phyloP scores from a whole-genome alignment of 2,113 vertebrate species.

The Azemiops feae region DNA sequence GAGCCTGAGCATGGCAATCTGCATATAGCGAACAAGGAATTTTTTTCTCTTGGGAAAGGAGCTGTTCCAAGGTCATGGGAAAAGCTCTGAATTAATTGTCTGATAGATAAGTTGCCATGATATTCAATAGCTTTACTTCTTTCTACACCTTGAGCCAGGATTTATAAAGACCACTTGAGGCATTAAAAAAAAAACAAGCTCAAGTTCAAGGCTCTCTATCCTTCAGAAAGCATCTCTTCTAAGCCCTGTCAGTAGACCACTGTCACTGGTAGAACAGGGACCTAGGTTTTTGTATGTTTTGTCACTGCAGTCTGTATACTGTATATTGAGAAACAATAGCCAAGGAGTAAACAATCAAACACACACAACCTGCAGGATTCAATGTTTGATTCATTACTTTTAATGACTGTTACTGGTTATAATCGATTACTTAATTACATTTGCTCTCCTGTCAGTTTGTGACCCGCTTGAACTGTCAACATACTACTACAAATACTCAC shows the following conservation, averaged over 20 bases:
- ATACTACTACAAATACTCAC: not conserved
- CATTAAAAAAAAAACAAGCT: not conserved
- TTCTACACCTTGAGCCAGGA: not conserved
- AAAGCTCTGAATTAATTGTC: constrained; percentile 12
- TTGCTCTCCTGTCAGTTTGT: not conserved
- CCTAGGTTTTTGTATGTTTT: not conserved
- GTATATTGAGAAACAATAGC: not conserved
- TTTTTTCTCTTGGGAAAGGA: not conserved
- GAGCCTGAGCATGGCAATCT: not conserved
- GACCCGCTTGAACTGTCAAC: not conserved
- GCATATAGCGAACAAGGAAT: not conserved
- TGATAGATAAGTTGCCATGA: not conserved
- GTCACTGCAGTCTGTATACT: not conserved
- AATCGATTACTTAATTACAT: not conserved
- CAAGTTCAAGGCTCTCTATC: not conserved
- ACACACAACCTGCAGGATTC: not conserved
- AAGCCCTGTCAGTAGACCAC: not conserved
- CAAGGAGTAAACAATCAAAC: not conserved
- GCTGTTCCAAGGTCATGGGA: not conserved
- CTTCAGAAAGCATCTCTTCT: not conserved
- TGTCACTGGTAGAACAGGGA: not conserved
- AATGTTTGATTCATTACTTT: not conserved
- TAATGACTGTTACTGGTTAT: not conserved
- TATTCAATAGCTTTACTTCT: not conserved
- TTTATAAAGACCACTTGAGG: not conserved